Base-by-base conservation (phyloP, 1,140 invertebrate species). In the Thaumatotibia leucotreta region DNA sequence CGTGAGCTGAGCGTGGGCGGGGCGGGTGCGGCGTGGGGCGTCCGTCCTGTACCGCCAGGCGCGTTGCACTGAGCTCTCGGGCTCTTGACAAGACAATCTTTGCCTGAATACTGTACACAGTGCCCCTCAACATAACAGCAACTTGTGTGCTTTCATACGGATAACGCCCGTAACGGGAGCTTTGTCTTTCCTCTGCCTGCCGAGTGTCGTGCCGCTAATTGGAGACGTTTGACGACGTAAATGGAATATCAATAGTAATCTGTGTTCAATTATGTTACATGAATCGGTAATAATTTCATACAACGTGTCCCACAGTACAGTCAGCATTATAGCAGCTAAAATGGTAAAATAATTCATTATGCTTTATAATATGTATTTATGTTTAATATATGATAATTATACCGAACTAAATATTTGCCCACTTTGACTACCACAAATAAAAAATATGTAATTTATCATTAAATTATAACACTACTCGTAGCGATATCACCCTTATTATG, bases 1-100 rank as follows among this genome's bases (percentile, higher is more conserved):
- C 65, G 65, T 63, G 64, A 64, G 62, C 17, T 68, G 64, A 73
- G 77, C 74, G 80, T 64, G 67, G 17, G 64, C 62, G 83, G 78
- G 77, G 61, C 24, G 22, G 64, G 20, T 62, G 66, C 61, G 76
- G 73, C 75, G 77, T 80, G 82, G 68, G 74, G 79, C 87, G 87
- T 84, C 82, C 85, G 83, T 74, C 78, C 77, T 32, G 80, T 70
- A 49, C 74, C 79, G 83, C 79, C 80, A 75, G 80, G 79, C 80
- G 80, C 79, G 74, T 83, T 74, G 77, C 74, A 89, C 87, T 89
- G 87, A 86, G 79, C 79, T 65, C 71, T 52, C 68, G 65, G 65
- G 72, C 82, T 80, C 82, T 79, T 84, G 83, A 87, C 84, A 82
- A 89, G 84, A 83, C 87, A 88, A 88, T 88, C 84, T 89, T 88